A percentile compares a stretch with the other conserved stretches of the same genome.
Evolutionary conservation across 1,140 invertebrate species (phyloP).

Genomic region (Drosophila leontia): DNA sequence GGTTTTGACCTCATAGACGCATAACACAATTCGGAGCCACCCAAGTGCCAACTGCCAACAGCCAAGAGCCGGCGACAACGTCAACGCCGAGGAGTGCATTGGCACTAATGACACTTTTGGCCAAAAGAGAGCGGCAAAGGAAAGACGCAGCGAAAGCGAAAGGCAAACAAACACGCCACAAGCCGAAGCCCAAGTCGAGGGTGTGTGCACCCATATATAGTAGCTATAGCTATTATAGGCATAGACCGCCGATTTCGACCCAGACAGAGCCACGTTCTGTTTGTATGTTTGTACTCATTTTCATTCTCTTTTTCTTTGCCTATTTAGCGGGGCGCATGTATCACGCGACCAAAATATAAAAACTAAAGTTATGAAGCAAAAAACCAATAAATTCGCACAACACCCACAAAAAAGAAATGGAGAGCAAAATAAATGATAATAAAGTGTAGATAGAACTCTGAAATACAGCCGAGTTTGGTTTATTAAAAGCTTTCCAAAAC

Average conservation of each 20-base stretch:
- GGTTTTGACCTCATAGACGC: conserved; percentile 78
- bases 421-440: conserved; percentile 46
- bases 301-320: conserved; percentile 22
- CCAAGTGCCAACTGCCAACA: conserved; percentile 34
- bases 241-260: conserved; percentile 42
- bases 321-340: conserved; percentile 57
- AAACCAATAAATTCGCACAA: conserved; percentile 66
- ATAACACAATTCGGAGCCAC: conserved; percentile 67
- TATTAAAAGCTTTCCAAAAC: neutral
- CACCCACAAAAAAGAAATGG: conserved; percentile 26
- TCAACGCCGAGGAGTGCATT: conserved; percentile 58
- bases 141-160: conserved; percentile 65
- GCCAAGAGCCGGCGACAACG: conserved; percentile 33
- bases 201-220: conserved; percentile 9
- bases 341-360: conserved; percentile 56
- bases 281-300: neutral
- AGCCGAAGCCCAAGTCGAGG: neutral
- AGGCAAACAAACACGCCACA: conserved; percentile 78
- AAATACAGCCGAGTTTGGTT: conserved; percentile 15
- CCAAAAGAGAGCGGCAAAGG: conserved; percentile 24
- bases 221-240: conserved; percentile 14
- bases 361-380: conserved; percentile 48
- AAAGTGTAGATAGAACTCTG: conserved; percentile 36
- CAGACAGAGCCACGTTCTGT: conserved; percentile 42
- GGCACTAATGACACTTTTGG: conserved; percentile 71